Percentiles rank a stretch among this genome's conserved stretches.
phyloP scores from a whole-genome alignment of 2,113 vertebrate genomes.

The Notothenia rossii region DNA sequence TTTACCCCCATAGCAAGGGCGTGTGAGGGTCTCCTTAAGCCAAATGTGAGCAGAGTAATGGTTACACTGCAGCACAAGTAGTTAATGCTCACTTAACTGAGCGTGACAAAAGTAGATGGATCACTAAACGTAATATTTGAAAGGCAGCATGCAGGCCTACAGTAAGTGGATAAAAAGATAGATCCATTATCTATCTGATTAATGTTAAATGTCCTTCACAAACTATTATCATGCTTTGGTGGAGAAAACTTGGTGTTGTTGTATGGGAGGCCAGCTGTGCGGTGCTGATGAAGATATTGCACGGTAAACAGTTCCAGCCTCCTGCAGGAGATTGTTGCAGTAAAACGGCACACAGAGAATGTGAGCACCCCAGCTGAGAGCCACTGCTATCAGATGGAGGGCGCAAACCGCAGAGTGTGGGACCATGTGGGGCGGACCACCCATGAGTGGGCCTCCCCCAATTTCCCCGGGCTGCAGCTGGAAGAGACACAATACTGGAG shows the following conservation, averaged over 20 bases:
- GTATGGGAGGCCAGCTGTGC: conserved; percentile 42
- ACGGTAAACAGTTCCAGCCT: conserved; percentile 67
- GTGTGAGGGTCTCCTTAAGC: conserved; percentile 72
- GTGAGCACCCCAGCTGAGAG: conserved; percentile 76
- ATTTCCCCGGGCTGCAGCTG: conserved; percentile 71
- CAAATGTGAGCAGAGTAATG: conserved; percentile 63
- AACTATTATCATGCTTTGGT: conserved; percentile 31
- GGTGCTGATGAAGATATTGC: conserved; percentile 47
- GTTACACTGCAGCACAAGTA: conserved; percentile 61
- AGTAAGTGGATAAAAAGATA: conserved; percentile 58
- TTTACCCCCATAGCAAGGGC: conserved; percentile 38
- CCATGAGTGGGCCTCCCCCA: conserved; percentile 72
- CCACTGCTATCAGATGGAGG: conserved; percentile 82
- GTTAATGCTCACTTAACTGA: conserved; percentile 70
- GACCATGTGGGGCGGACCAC: conserved; percentile 84
- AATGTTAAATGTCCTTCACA: conserved; percentile 19
- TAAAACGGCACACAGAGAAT: conserved; percentile 71
- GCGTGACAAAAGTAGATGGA: conserved; percentile 58
- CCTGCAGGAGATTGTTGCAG: conserved; percentile 53
- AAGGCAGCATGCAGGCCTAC: conserved; percentile 32
- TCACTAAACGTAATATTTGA: conserved; percentile 35
- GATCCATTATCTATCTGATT: conserved; percentile 41
- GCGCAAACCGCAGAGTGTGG: conserved; percentile 81
- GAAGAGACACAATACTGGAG: conserved; percentile 73
- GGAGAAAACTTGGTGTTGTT: neutral